A percentile compares a stretch with the other conserved stretches of the same genome.
These are phyloP conservation scores for Allophyes oxyacanthae DNA, from an alignment of 2,888 invertebrate species.

Conservation along the genomic window DNA sequence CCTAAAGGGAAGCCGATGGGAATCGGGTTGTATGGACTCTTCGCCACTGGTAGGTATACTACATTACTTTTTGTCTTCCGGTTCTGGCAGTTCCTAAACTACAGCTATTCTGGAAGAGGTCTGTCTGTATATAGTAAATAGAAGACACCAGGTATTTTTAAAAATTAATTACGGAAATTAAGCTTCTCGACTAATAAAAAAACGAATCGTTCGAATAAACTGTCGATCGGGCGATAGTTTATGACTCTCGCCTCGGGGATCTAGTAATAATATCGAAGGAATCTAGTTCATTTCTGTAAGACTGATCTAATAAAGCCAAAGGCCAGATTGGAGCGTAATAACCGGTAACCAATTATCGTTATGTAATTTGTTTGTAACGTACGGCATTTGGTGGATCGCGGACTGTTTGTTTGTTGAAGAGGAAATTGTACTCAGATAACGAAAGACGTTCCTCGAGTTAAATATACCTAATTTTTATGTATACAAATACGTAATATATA, in stretches of 20 bases:
- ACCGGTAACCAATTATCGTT: constrained; percentile 55
- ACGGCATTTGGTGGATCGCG: not conserved
- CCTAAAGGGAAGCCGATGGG: no score
- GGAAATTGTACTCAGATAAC: not conserved
- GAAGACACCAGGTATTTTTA: no score
- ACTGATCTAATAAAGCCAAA: constrained; percentile 55
- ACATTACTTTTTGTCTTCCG: no score
- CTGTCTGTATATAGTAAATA: no score
- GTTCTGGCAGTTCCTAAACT: no score
- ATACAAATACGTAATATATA: no score
- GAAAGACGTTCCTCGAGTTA: no score
- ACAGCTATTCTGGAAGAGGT: no score
- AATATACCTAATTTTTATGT: no score
- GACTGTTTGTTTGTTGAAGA: constrained; percentile 12
- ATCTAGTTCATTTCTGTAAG: constrained; percentile 43
- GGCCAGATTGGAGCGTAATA: constrained; percentile 46
- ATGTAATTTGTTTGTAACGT: constrained; percentile 39
- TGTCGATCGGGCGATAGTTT: not conserved
- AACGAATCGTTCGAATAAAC: not conserved
- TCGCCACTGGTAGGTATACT: no score
- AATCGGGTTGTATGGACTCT: no score
- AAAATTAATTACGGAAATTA: no score
- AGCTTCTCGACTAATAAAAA: not conserved
- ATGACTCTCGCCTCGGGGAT: not conserved
- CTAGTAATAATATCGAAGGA: constrained; percentile 25